These are phyloP conservation scores for Notocelia uddmanniana DNA, from an alignment of 2,888 invertebrate species.

Conservation along the genomic window DNA sequence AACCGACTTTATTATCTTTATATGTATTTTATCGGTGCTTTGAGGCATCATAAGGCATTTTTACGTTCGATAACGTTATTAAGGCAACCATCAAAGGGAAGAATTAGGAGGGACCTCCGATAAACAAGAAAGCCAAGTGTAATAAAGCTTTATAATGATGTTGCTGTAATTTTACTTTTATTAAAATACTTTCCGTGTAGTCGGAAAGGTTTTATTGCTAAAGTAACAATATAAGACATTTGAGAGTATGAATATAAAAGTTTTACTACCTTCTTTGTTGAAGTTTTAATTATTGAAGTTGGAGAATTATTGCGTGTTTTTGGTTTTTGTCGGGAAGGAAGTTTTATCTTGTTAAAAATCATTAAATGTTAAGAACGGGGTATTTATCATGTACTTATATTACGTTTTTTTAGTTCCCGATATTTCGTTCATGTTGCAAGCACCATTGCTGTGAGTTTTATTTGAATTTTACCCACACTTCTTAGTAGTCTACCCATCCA, in stretches of 20 bases:
- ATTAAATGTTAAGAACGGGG: no score
- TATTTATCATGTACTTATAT: no score
- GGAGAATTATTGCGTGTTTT: slow-evolving; percentile 27
- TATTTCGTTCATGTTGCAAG: no score
- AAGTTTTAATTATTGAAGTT: slow-evolving; percentile 38
- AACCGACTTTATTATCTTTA: slow-evolving; percentile 20
- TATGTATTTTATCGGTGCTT: slow-evolving; percentile 28
- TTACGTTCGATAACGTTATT: slow-evolving; percentile 35
- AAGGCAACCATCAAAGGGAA: slow-evolving; percentile 24
- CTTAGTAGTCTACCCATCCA: no score
- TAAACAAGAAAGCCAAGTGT: slow-evolving; percentile 34
- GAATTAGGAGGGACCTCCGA: slow-evolving; percentile 27
- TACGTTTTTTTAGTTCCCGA: no score
- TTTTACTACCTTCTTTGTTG: slow-evolving; percentile 29
- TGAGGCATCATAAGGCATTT: slow-evolving; percentile 21
- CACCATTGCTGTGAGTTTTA: no score
- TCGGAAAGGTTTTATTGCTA: slow-evolving; percentile 40
- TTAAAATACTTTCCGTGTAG: slow-evolving; percentile 46
- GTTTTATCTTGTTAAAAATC: slow-evolving; percentile 7
- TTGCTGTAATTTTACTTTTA: slow-evolving; percentile 47
- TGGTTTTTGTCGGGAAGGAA: slow-evolving; percentile 9
- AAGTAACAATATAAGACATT: slow-evolving; percentile 37
- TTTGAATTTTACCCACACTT: no score
- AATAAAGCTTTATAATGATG: slow-evolving; percentile 46
- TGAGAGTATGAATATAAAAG: slow-evolving; percentile 34